Evolutionary conservation across 2,888 invertebrate genomes (phyloP).

Genomic region (Leptothorax acervorum): DNA sequence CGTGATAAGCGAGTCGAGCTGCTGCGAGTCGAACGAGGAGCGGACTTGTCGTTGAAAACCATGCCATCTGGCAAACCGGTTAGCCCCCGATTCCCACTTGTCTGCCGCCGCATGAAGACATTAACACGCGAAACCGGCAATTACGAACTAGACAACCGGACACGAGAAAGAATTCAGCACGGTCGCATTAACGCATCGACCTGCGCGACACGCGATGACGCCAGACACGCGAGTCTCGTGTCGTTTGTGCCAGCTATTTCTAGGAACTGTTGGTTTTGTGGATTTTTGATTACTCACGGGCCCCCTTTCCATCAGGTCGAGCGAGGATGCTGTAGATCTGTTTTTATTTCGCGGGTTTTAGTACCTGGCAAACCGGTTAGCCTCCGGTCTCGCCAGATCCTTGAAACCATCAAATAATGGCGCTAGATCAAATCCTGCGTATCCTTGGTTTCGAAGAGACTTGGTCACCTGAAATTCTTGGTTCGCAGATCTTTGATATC

Average conservation of each 20-base stretch:
- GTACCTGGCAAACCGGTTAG: slow-evolving; percentile 44
- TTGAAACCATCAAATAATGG: not conserved
- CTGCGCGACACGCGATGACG: slow-evolving; percentile 38
- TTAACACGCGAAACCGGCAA: slow-evolving; percentile 80
- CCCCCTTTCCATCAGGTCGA: not conserved
- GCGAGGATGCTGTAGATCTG: slow-evolving; percentile 1
- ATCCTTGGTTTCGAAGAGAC: not conserved
- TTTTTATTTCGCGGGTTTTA: slow-evolving; percentile 21
- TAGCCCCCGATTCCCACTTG: slow-evolving; percentile 58
- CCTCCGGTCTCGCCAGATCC: not conserved
- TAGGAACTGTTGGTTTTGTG: slow-evolving; percentile 31
- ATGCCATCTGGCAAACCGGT: slow-evolving; percentile 71
- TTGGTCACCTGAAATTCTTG: not conserved
- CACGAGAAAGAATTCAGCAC: slow-evolving; percentile 38
- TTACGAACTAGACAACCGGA: slow-evolving; percentile 67
- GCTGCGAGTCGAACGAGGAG: slow-evolving; percentile 3
- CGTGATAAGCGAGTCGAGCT: slow-evolving; percentile 31
- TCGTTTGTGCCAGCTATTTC: not conserved
- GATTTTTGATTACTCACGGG: slow-evolving; percentile 13
- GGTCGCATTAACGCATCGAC: slow-evolving; percentile 18
- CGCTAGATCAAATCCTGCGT: not conserved
- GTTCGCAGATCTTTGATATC: not conserved
- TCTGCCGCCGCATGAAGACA: slow-evolving; percentile 76
- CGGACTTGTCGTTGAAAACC: slow-evolving; percentile 51
- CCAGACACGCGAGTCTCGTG: slow-evolving; percentile 17